phyloP scores from a whole-genome alignment of 2,888 invertebrate species.

The Schizotus pectinicornis region DNA sequence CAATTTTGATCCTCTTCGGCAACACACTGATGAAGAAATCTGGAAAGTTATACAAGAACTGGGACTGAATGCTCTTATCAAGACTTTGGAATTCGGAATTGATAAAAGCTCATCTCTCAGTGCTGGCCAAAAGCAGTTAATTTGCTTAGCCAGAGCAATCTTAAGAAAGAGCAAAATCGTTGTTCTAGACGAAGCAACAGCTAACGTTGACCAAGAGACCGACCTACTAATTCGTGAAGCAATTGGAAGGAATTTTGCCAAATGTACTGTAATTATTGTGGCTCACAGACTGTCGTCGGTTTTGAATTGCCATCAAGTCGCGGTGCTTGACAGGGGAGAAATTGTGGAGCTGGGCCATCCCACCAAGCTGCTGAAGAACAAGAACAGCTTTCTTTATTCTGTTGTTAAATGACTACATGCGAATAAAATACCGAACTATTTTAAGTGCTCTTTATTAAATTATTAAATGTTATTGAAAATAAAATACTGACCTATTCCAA shows the following conservation, averaged over 20 bases:
- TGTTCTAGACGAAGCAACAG: neutral
- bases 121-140: constrained; percentile 15
- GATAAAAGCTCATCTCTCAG: constrained; percentile 64
- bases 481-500: too few relatives aligned
- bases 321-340: neutral
- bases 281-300: neutral
- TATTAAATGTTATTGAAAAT: too few relatives aligned
- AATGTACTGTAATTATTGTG: constrained; percentile 37
- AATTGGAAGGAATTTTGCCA: constrained; percentile 73
- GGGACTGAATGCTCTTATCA: constrained; percentile 38
- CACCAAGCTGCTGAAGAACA: neutral
- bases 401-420: constrained; percentile 1
- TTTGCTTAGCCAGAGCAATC: neutral
- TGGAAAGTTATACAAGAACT: constrained; percentile 61
- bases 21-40: constrained; percentile 1
- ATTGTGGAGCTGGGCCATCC: neutral
- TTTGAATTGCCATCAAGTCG: neutral
- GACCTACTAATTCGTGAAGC: constrained; percentile 78
- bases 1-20: neutral
- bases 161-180: neutral
- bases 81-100: constrained; percentile 68
- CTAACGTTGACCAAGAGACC: constrained; percentile 65
- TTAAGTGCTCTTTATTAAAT: too few relatives aligned
- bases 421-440: too few relatives aligned
- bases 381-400: neutral